Conservation (phyloP, 37 sponge, comb jelly and placozoan species). For the Ianthella basta region DNA sequence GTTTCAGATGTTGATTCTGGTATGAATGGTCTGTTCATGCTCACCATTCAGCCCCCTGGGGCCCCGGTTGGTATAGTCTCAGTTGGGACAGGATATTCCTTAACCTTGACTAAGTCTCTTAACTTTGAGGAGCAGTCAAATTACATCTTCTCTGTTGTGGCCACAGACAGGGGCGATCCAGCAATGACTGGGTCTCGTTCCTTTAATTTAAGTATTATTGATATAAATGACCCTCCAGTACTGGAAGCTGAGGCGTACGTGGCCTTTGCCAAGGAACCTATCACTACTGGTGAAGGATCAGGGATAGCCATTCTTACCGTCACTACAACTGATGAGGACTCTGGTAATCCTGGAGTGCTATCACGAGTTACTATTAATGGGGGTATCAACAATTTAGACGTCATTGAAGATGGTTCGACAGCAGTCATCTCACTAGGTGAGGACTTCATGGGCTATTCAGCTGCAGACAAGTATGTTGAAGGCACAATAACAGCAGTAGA, state of each 20-base stretch:
- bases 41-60: neutral
- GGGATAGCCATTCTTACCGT: neutral
- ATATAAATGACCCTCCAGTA: slow-evolving; percentile 42
- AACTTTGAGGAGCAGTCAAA: slow-evolving; percentile 43
- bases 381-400: no score
- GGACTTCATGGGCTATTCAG: neutral
- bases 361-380: no score
- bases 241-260: neutral
- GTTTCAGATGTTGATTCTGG: slow-evolving; percentile 26
- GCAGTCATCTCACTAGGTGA: no score
- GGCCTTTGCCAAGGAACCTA: neutral
- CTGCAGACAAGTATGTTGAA: neutral
- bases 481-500: neutral
- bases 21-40: neutral
- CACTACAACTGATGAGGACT: neutral
- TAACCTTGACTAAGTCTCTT: neutral
- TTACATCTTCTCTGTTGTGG: slow-evolving; percentile 37
- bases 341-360: no score
- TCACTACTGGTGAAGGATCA: neutral
- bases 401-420: no score
- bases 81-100: neutral
- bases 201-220: slow-evolving; percentile 16
- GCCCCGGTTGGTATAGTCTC: neutral
- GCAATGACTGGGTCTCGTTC: neutral
- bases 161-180: slow-evolving; percentile 50